Percentiles rank a stretch among this genome's conserved stretches.
Conservation (phyloP, 2,113 vertebrate genomes). For the Dicentrarchus labrax region DNA sequence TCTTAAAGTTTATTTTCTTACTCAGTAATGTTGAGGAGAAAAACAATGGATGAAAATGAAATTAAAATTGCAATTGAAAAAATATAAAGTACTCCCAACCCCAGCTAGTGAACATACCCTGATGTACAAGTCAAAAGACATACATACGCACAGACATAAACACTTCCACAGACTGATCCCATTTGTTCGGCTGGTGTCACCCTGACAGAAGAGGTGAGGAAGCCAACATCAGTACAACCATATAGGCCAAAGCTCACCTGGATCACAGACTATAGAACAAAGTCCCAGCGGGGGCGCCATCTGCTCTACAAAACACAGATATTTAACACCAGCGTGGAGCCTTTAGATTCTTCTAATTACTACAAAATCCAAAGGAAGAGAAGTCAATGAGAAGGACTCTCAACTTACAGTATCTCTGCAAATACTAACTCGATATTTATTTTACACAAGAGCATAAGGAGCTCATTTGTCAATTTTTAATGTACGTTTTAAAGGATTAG, state of each 20-base stretch:
- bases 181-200: slow-evolving; percentile 8
- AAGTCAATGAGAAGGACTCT: not conserved
- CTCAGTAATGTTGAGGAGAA: no score
- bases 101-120: not conserved
- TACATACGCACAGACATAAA: slow-evolving; percentile 28
- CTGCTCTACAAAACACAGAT: slow-evolving; percentile 19
- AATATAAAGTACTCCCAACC: not conserved
- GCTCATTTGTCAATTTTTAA: not conserved
- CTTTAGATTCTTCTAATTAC: not conserved
- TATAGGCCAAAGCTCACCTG: slow-evolving; percentile 39
- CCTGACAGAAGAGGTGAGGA: slow-evolving; percentile 34
- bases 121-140: not conserved
- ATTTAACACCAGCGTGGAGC: not conserved
- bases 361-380: not conserved
- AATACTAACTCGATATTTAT: not conserved
- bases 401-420: not conserved
- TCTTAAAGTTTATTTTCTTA: not conserved
- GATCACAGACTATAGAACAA: slow-evolving; percentile 18
- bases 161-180: slow-evolving; percentile 19
- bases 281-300: not conserved
- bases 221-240: slow-evolving; percentile 12
- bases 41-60: not conserved
- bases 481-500: no score
- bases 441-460: not conserved
- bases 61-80: not conserved